Evolutionary conservation across 2,797 vertebrate genomes (phyloP), one percentile per base, ranked within the genome.

Genomic region (Myotis findleyi): DNA sequence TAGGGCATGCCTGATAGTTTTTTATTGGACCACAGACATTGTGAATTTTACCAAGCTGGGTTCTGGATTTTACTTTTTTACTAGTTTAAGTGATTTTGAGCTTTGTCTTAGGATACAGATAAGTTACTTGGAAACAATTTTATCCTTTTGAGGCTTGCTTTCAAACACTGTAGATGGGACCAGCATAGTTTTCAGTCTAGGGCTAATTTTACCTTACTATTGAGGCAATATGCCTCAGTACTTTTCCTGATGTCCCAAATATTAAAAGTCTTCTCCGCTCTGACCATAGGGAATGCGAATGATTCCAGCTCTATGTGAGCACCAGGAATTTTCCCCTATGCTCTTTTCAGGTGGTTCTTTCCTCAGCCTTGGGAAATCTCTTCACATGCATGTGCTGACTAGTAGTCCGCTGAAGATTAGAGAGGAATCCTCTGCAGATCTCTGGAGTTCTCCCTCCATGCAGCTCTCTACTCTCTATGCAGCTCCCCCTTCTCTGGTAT

Each of bases 81-180:
- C 71, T 85, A 10, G 30, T 73, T 94, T 94, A 72, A 79, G 79
- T 64, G 17, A 79, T 80, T 90, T 62, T 64, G 41, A 90, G 36
- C 80, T 85, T 79, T 57, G 36, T 66, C 87, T 57, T 75, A 47
- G n/a, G 41, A 51, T 30, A 80, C 21, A 62, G 36, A 14, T 72
- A 85, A 64, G 47, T 53, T 75, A 69, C 49, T 59, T 72, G 47
- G 82, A 91, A 87, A 81, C 25, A 87, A 16, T 79, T n/a, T 33
- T 66, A 33, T 33, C 64, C 64, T 33, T 66, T 66, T 7, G n/a
- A 33, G 16, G 16, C n/a, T 66, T 87, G 25, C 30, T 90, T 85
- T 79, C 44, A 44, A 72, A 53, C 27, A 53, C 62, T 85, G 44
- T 64, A 47, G 36, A 36, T 53, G 41, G 47, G n/a, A 91, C 27